Conservation (phyloP, 2,797 vertebrate species). For the Hybognathus amarus region DNA sequence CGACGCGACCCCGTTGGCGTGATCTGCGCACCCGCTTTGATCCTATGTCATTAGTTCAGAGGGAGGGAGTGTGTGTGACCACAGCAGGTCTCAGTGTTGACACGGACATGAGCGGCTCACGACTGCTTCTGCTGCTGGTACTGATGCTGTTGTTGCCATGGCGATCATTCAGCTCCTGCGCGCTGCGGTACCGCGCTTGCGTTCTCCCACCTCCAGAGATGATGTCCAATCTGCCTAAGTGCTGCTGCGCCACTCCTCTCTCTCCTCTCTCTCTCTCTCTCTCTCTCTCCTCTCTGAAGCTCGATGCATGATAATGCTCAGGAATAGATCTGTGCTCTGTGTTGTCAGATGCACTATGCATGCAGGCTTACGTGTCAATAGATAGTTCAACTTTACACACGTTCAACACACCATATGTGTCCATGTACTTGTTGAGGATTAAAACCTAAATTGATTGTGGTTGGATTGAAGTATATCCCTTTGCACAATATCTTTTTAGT, state of each 20-base stretch:
- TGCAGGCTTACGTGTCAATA: constrained; percentile 26
- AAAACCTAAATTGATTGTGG: not conserved
- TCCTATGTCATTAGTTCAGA: constrained; percentile 45
- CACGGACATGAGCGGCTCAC: constrained; percentile 58
- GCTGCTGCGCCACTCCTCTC: constrained; percentile 36
- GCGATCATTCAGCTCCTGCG: constrained; percentile 78
- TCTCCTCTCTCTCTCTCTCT: constrained; percentile 19
- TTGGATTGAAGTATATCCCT: not conserved
- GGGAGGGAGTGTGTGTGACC: constrained; percentile 50
- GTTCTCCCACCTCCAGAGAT: constrained; percentile 44
- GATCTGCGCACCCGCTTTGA: constrained; percentile 37
- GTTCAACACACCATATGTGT: not conserved
- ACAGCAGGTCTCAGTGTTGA: constrained; percentile 69
- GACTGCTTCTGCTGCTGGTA: constrained; percentile 61
- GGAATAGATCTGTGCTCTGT: constrained; percentile 17
- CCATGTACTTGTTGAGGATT: not conserved
- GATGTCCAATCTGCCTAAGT: constrained; percentile 51
- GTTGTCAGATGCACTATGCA: constrained; percentile 29
- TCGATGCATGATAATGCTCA: not conserved
- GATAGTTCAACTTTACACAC: not conserved
- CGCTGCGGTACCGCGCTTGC: constrained; percentile 44
- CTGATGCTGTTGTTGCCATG: constrained; percentile 83
- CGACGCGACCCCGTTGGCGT: constrained; percentile 52
- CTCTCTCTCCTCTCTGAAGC: not conserved
- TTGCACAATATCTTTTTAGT: not conserved